Evolutionary conservation across 92 coral and sea anemone species (phyloP), one percentile per base, ranked within the genome.

Genomic region (Porites divaricata): DNA sequence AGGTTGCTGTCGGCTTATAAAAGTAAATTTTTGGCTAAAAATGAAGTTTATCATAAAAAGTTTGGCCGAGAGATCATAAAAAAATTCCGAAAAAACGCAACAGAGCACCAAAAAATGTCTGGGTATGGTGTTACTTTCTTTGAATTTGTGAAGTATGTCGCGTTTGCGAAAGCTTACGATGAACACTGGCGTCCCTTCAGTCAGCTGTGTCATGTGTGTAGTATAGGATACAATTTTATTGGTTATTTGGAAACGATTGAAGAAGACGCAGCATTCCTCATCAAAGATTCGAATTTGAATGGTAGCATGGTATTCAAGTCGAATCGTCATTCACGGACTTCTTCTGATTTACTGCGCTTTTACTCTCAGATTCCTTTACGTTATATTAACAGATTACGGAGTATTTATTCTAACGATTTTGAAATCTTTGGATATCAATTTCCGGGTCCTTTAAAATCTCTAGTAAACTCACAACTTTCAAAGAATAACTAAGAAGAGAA

Each of bases 211-310:
- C 83, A 79, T 74, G 62, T 24, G 64, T 79, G 83, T 63, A 67
- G 72, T 9, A 50, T 79, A 11, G 56, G 23, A 15, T 79, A 79
- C 74, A 72, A 79, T 57, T 79, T 65, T 63, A 67, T 79, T 25
- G 83, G 83, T 48, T 74, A 79, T 79, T 79, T 79, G 63, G 83
- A 79, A 49, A 79, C 83, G 16, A 65, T 65, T 63, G 74, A 79
- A 0, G 83, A 79, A 67, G 83, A 79, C 83, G 83, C 74, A 21
- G 45, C 59, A n/a, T 67, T 65, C n/a, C 13, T 79, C 21, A 19
- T 79, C 23, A 48, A 66, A 66, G 21, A 52, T 17, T n/a, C 72
- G 63, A 70, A 74, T 3, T 17, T 79, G 2, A 63, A 65, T 21
- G 53, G 9, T 20, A 61, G 61, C 22, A 74, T 79, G 4, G 12